These are phyloP conservation scores for Corapipo altera DNA, from an alignment of 2,113 vertebrate genomes.

Conservation along the genomic window DNA sequence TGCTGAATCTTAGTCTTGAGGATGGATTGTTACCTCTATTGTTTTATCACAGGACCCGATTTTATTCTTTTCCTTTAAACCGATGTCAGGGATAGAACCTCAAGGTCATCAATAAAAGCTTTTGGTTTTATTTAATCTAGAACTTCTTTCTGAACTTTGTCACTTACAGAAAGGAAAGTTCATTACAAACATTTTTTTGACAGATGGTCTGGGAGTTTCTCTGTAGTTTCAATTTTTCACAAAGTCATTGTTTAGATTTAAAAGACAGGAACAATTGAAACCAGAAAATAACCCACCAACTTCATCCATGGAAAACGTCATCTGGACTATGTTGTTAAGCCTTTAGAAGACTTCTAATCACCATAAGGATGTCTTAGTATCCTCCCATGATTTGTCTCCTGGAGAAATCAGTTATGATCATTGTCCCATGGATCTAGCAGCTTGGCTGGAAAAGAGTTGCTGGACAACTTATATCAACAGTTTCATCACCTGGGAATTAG, in stretches of 20 bases:
- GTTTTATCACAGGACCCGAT: background rate
- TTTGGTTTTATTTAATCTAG: accelerated
- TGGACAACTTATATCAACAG: background rate
- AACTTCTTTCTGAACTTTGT: background rate
- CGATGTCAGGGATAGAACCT: background rate
- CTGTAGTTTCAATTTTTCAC: background rate
- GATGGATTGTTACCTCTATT: background rate
- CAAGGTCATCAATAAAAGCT: background rate
- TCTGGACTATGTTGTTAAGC: background rate
- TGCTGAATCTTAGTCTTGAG: background rate
- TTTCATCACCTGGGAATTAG: background rate
- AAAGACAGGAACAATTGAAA: background rate
- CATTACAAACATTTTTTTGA: background rate
- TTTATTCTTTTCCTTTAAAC: background rate
- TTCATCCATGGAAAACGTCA: background rate
- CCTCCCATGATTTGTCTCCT: accelerated
- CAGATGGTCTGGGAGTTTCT: background rate
- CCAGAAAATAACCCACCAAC: background rate
- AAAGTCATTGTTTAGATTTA: background rate
- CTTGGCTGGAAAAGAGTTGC: background rate
- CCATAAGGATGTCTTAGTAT: background rate
- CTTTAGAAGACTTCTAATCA: background rate
- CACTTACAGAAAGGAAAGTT: background rate
- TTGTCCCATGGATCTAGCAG: background rate
- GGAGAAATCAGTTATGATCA: background rate